Percentiles rank a stretch among this genome's conserved stretches.
Evolutionary conservation across 92 coral and sea anemone species (phyloP).

Genomic region (Porites lobata): DNA sequence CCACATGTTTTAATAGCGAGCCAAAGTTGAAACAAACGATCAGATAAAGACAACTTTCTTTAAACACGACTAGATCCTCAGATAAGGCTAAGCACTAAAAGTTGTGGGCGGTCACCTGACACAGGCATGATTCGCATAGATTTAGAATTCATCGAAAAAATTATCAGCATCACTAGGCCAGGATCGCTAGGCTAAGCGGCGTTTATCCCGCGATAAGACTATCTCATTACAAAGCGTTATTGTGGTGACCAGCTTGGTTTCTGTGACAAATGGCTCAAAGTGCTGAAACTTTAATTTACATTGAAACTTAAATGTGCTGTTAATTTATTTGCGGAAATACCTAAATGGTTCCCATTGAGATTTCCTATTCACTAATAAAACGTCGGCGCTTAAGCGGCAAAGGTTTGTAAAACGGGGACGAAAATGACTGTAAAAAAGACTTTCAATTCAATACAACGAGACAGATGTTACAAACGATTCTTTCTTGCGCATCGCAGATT

Average conservation of each 20-base stretch:
- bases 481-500: too few relatives aligned
- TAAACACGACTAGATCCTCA: constrained; percentile 4
- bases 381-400: constrained; percentile 51
- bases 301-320: constrained; percentile 63
- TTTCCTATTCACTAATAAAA: constrained; percentile 58
- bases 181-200: constrained; percentile 17
- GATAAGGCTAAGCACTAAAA: background rate
- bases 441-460: background rate
- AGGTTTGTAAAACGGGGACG: background rate
- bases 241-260: constrained; percentile 48
- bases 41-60: constrained; percentile 8
- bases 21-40: constrained; percentile 19
- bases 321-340: constrained; percentile 60
- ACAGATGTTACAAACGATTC: background rate
- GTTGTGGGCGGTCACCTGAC: background rate
- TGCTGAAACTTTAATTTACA: constrained; percentile 64
- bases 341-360: constrained; percentile 61
- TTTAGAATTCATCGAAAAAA: background rate
- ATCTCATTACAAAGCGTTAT: constrained; percentile 34
- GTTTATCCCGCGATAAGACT: constrained; percentile 30
- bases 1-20: constrained; percentile 41
- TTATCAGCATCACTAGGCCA: too few relatives aligned
- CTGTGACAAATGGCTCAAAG: constrained; percentile 43
- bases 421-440: background rate
- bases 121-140: background rate